phyloP scores from a whole-genome alignment of 2,888 invertebrate genomes.

The Nomada hirtipes region DNA sequence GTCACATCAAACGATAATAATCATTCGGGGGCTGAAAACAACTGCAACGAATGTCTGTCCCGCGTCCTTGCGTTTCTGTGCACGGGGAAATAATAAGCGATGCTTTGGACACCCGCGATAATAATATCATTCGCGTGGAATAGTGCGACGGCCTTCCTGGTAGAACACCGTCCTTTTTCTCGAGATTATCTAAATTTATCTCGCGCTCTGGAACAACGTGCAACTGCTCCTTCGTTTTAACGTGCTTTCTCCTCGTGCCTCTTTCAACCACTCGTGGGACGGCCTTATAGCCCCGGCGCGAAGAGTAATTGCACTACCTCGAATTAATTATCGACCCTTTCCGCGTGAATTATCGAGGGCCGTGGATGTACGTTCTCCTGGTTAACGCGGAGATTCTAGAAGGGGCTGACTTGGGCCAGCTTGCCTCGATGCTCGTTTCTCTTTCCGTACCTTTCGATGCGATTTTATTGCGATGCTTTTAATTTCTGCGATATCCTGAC shows the following conservation, averaged over 20 bases:
- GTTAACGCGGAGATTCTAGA: neutral
- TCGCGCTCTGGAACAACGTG: slow-evolving; percentile 53
- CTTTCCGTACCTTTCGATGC: too few species aligned
- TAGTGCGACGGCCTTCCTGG: slow-evolving; percentile 65
- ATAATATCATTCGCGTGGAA: slow-evolving; percentile 63
- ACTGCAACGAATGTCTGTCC: slow-evolving; percentile 32
- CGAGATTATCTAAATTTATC: slow-evolving; percentile 72
- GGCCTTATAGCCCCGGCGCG: slow-evolving; percentile 11
- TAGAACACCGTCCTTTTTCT: slow-evolving; percentile 60
- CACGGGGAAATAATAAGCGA: slow-evolving; percentile 45
- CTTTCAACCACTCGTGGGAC: slow-evolving; percentile 44
- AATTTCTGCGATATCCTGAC: too few species aligned
- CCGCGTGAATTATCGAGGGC: slow-evolving; percentile 37
- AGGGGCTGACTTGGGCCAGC: too few species aligned
- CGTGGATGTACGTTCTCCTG: neutral
- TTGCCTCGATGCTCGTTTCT: too few species aligned
- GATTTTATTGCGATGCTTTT: too few species aligned
- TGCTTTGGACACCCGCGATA: slow-evolving; percentile 43
- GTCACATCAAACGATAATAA: slow-evolving; percentile 7
- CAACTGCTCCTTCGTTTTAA: slow-evolving; percentile 40
- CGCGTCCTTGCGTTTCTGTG: slow-evolving; percentile 60
- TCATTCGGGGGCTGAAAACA: slow-evolving; percentile 20
- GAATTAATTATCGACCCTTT: slow-evolving; percentile 46
- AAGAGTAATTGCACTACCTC: slow-evolving; percentile 38
- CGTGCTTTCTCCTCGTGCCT: slow-evolving; percentile 41